Conservation (phyloP, 2,113 vertebrate genomes). For the Vimba vimba region DNA sequence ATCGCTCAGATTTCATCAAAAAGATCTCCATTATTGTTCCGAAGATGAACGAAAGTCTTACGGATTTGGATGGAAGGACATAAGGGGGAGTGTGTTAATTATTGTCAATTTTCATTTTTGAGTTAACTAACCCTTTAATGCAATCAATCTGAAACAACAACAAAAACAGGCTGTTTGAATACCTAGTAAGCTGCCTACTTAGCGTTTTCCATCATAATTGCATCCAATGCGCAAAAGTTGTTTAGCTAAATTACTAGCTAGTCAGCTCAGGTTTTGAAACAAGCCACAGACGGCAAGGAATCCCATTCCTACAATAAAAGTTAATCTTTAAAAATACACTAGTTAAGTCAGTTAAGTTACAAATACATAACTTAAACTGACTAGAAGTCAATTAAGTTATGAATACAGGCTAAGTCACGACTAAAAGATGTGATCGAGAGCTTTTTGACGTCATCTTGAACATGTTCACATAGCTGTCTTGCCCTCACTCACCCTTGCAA, state of each 20-base stretch:
- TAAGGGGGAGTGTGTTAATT: too few relatives aligned
- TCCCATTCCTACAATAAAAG: neutral
- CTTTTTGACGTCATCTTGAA: neutral
- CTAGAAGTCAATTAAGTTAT: neutral
- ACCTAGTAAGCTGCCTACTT: neutral
- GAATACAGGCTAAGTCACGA: neutral
- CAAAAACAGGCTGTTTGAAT: neutral
- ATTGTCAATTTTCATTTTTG: too few relatives aligned
- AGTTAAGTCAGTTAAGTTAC: neutral
- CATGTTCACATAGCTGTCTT: neutral
- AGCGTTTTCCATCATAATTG: neutral
- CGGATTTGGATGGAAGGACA: too few relatives aligned
- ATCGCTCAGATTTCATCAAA: too few relatives aligned
- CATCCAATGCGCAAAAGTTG: neutral
- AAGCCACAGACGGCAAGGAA: neutral
- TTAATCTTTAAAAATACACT: neutral
- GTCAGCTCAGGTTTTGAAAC: neutral
- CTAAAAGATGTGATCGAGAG: neutral
- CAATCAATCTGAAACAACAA: too few relatives aligned
- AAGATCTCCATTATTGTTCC: too few relatives aligned
- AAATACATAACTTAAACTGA: neutral
- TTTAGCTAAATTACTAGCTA: neutral
- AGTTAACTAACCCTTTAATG: neutral
- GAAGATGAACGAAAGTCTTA: too few relatives aligned
- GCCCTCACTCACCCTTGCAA: neutral